Conservation (phyloP, 2,113 vertebrate genomes). For the Motacilla alba region DNA sequence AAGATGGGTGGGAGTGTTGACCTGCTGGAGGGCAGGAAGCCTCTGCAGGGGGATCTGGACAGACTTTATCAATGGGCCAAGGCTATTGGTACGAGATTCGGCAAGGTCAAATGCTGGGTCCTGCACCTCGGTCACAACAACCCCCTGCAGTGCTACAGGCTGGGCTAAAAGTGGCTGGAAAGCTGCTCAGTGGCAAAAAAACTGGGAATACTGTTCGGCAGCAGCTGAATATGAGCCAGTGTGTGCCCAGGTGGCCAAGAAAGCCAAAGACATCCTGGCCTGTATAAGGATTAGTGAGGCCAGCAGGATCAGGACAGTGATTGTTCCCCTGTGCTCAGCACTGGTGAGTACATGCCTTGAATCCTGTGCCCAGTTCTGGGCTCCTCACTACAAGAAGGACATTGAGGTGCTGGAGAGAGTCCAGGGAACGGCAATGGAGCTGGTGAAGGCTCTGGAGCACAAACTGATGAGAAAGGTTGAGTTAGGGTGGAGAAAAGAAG, state of each 20-base stretch:
- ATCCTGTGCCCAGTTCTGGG: no score
- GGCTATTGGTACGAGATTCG: not conserved
- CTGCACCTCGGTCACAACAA: not conserved
- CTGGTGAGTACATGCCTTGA: not conserved
- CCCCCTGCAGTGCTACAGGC: not conserved
- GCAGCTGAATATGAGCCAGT: not conserved
- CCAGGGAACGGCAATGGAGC: not conserved
- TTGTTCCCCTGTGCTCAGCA: rapidly evolving
- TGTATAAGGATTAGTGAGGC: not conserved
- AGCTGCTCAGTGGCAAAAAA: not conserved
- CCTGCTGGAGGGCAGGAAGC: not conserved
- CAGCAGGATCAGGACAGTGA: not conserved
- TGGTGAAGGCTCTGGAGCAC: not conserved
- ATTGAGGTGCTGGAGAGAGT: rapidly evolving
- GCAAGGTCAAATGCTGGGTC: rapidly evolving
- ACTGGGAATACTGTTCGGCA: not conserved
- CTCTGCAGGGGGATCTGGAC: not conserved
- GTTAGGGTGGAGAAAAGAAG: not conserved
- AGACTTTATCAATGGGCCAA: not conserved
- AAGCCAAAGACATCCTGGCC: not conserved
- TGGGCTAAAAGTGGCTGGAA: not conserved
- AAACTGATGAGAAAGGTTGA: not conserved
- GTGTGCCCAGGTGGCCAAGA: no score
- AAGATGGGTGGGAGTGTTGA: not conserved
- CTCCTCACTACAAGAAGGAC: not conserved